Percentiles rank a stretch among this genome's conserved stretches.
Evolutionary conservation across 2,113 vertebrate genomes (phyloP).

Genomic region (Petaurus breviceps): DNA sequence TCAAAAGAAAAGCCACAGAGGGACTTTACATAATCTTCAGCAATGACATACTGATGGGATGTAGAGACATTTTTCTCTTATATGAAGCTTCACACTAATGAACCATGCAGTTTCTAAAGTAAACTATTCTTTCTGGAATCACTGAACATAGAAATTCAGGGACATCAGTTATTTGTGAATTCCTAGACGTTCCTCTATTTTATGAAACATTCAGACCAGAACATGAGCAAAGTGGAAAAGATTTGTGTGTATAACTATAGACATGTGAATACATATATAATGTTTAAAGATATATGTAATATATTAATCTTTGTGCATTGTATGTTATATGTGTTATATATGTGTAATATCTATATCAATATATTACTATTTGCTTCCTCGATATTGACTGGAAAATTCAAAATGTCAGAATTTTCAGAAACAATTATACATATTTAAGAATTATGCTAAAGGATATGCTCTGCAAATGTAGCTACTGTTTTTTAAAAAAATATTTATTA

Average conservation of each 20-base stretch:
- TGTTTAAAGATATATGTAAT: too few relatives aligned
- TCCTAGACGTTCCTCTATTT: constrained; percentile 35
- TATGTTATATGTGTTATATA: too few relatives aligned
- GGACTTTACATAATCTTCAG: constrained; percentile 23
- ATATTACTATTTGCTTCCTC: constrained; percentile 24
- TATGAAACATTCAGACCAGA: constrained; percentile 11
- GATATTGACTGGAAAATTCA: background rate
- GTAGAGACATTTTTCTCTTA: background rate
- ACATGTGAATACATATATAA: too few relatives aligned
- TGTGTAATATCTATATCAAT: background rate
- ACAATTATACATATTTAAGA: background rate
- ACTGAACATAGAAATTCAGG: constrained; percentile 25
- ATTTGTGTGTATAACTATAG: too few relatives aligned
- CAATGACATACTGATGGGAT: background rate
- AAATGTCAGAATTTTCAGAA: constrained; percentile 37
- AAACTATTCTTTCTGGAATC: background rate
- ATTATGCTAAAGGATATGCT: background rate
- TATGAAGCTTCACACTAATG: constrained; percentile 35
- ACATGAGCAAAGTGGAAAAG: constrained; percentile 16
- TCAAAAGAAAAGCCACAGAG: constrained; percentile 37
- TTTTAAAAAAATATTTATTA: constrained; percentile 1
- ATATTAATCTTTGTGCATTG: background rate
- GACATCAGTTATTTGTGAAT: constrained; percentile 28
- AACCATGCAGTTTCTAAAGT: background rate
- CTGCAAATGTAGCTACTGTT: background rate